Evolutionary conservation across 1,140 invertebrate species (phyloP).

Genomic region (Lepidurus arcticus): DNA sequence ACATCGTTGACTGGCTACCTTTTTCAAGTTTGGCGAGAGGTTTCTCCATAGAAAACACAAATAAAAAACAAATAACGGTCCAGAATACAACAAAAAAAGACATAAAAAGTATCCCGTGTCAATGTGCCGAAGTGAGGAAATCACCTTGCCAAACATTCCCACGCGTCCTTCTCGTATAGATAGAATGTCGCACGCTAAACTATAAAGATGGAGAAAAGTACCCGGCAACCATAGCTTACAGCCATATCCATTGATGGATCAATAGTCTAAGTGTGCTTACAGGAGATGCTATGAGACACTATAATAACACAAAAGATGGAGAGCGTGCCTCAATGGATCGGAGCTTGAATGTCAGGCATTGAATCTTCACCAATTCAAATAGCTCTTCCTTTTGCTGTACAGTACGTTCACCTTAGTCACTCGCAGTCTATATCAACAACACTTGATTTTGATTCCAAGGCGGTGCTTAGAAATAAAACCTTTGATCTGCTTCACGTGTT

Average conservation of each 20-base stretch:
- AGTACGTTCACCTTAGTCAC: neutral
- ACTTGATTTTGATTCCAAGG: neutral
- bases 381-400: neutral
- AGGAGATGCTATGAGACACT: conserved; percentile 13
- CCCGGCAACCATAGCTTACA: neutral
- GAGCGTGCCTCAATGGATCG: neutral
- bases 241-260: neutral
- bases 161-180: neutral
- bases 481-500: neutral
- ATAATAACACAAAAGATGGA: neutral
- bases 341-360: neutral
- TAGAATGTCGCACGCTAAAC: neutral
- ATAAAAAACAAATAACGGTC: neutral
- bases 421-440: neutral
- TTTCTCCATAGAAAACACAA: neutral
- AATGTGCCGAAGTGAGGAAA: neutral
- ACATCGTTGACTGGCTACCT: neutral
- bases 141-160: neutral
- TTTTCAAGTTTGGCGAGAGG: neutral
- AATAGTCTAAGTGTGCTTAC: conserved; percentile 3
- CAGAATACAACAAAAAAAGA: neutral
- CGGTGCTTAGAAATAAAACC: neutral
- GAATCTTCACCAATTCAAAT: neutral
- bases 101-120: neutral
- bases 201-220: neutral